These are phyloP conservation scores for Scolopax bukidnonensis DNA, from an alignment of 2,797 vertebrate species.

Conservation along the genomic window DNA sequence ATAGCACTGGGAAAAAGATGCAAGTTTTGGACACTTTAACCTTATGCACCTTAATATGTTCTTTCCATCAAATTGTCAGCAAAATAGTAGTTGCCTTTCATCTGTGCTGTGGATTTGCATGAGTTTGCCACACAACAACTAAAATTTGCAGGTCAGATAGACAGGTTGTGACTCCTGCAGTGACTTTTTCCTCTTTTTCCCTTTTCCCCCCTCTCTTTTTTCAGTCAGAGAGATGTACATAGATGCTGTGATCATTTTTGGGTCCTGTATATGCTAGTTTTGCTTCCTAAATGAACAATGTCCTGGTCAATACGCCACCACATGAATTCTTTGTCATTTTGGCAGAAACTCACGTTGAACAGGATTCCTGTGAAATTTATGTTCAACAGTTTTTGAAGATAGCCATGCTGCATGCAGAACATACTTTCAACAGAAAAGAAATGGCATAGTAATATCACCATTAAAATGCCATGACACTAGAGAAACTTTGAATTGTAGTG, in stretches of 20 bases:
- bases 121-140: not conserved
- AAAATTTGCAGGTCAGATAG: not conserved
- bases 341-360: not conserved
- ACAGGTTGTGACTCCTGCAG: not conserved
- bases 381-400: not conserved
- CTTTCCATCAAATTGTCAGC: conserved; percentile 52
- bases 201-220: too few relatives aligned
- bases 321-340: not conserved
- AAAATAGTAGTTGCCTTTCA: conserved; percentile 51
- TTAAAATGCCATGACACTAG: not conserved
- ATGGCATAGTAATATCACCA: not conserved
- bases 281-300: not conserved
- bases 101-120: not conserved
- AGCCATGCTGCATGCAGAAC: not conserved
- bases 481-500: not conserved
- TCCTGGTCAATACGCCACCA: not conserved
- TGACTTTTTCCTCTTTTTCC: not conserved
- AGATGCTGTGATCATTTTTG: not conserved
- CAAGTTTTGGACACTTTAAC: not conserved
- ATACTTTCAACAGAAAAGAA: not conserved
- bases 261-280: not conserved
- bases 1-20: not conserved
- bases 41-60: not conserved
- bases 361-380: not conserved
- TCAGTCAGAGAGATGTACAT: not conserved